These are phyloP conservation scores for Erethizon dorsatum DNA, from an alignment of 2,797 vertebrate species.

Conservation along the genomic window DNA sequence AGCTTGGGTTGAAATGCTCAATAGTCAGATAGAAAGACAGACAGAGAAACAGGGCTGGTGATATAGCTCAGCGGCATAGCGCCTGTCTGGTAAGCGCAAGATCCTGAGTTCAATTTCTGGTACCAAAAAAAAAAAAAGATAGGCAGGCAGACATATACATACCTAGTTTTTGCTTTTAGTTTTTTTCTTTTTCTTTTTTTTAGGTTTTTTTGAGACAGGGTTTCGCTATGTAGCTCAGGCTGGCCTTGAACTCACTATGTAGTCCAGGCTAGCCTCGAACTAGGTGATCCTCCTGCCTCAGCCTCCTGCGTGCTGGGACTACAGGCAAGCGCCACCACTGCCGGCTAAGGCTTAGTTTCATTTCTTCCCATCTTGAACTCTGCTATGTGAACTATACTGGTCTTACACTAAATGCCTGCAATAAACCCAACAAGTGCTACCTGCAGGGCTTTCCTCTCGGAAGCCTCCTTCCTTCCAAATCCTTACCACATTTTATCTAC, in stretches of 20 bases:
- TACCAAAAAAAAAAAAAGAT: too few species aligned
- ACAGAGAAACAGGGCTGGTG: not conserved
- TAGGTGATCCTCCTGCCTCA: not conserved
- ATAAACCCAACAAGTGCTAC: not conserved
- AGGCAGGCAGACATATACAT: too few species aligned
- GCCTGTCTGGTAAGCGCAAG: too few species aligned
- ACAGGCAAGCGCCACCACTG: not conserved
- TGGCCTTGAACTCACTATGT: too few species aligned
- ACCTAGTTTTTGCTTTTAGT: too few species aligned
- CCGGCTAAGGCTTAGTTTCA: not conserved
- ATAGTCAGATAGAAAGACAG: not conserved
- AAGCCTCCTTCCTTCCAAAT: slow-evolving; percentile 26
- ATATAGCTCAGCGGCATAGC: too few species aligned
- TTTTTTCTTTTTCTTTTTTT: too few species aligned
- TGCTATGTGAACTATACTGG: not conserved
- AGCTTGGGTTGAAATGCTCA: not conserved
- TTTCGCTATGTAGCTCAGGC: not conserved
- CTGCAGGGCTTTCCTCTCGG: not conserved
- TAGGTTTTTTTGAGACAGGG: not conserved
- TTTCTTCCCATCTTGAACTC: not conserved
- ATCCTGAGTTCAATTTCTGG: too few species aligned
- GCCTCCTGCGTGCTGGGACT: not conserved
- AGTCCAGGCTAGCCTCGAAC: not conserved
- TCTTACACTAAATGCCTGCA: not conserved
- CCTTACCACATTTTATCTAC: not conserved